phyloP scores from a whole-genome alignment of 2,113 vertebrate species.

The Platichthys stellatus region DNA sequence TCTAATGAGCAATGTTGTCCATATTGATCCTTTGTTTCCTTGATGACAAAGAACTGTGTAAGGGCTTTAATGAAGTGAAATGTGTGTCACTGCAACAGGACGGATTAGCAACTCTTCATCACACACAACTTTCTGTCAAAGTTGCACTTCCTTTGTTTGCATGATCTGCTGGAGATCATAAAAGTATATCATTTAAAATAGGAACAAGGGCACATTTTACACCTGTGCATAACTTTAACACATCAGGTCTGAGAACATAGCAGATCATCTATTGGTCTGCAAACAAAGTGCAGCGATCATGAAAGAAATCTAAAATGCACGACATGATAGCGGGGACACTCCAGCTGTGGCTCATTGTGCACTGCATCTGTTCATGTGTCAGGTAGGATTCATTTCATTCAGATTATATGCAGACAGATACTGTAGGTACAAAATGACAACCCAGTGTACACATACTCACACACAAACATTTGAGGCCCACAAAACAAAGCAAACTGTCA shows the following conservation, averaged over 20 bases:
- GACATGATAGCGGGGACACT: not conserved
- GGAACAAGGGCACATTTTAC: not conserved
- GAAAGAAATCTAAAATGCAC: not conserved
- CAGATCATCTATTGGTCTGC: not conserved
- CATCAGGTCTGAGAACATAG: not conserved
- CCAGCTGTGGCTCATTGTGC: not conserved
- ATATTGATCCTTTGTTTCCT: no score
- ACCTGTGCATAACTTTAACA: not conserved
- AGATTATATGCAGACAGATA: conserved; percentile 30
- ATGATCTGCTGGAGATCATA: no score
- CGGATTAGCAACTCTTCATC: no score
- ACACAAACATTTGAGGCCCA: conserved; percentile 20
- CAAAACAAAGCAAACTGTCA: not conserved
- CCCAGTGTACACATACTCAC: conserved; percentile 8
- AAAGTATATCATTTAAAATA: not conserved
- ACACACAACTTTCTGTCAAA: no score
- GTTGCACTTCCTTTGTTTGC: no score
- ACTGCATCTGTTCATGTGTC: not conserved
- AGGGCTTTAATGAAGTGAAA: no score
- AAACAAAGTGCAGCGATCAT: not conserved
- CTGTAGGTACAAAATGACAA: conserved; percentile 18
- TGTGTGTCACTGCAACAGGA: no score
- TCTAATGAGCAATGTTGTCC: no score
- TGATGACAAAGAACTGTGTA: no score
- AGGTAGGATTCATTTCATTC: not conserved